phyloP scores from a whole-genome alignment of 1,140 invertebrate species.

The Laodelphax striatellus region DNA sequence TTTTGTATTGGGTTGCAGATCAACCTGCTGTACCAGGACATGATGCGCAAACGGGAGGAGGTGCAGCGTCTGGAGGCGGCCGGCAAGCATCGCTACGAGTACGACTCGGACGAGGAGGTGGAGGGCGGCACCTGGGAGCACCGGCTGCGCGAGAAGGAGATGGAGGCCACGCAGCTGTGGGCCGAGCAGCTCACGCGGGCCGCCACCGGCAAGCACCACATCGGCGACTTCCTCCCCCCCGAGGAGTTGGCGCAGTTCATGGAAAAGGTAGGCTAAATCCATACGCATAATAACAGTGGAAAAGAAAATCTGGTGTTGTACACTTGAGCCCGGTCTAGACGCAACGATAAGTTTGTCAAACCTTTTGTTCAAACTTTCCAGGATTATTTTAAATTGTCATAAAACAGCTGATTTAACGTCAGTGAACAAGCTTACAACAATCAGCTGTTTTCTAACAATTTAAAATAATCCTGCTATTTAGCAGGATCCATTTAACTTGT shows the following conservation, averaged over 20 bases:
- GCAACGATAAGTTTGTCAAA: no score
- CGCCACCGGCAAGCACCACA: conserved; percentile 89
- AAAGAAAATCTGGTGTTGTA: no score
- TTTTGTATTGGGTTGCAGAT: conserved; percentile 43
- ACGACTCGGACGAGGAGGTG: conserved; percentile 88
- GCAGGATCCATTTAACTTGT: no score
- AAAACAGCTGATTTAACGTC: no score
- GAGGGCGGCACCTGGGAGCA: conserved; percentile 94
- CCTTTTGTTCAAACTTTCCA: no score
- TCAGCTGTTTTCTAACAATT: no score
- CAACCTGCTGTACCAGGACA: conserved; percentile 73
- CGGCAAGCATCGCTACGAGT: conserved; percentile 82
- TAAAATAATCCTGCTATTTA: no score
- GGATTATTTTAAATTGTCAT: no score
- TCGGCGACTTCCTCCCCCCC: conserved; percentile 91
- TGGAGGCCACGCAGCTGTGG: conserved; percentile 85
- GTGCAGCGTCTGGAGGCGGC: conserved; percentile 54
- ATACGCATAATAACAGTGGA: no score
- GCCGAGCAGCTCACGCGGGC: conserved; percentile 77
- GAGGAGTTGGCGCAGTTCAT: conserved; percentile 90
- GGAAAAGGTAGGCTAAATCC: conserved; percentile 60
- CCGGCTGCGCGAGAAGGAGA: conserved; percentile 72
- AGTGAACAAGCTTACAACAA: no score
- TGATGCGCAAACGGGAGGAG: conserved; percentile 65
- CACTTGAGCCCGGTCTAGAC: no score